These are phyloP conservation scores for Drosophila merina DNA, from an alignment of 2,888 invertebrate species.

Conservation along the genomic window DNA sequence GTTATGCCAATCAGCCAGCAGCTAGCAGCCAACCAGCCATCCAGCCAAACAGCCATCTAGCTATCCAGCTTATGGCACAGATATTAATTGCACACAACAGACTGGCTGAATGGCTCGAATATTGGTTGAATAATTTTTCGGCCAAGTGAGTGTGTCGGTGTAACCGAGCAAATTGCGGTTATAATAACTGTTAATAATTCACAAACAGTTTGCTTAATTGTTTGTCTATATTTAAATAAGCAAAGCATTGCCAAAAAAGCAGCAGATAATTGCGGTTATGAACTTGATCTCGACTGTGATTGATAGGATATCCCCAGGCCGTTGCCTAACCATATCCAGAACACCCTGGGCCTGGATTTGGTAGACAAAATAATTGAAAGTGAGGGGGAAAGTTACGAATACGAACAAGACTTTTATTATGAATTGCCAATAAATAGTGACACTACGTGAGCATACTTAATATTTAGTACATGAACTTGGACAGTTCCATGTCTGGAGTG, in stretches of 20 bases:
- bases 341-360: background rate
- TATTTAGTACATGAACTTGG: slow-evolving; percentile 4
- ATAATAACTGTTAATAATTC: slow-evolving; percentile 66
- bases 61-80: slow-evolving; percentile 64
- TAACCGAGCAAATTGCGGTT: slow-evolving; percentile 60
- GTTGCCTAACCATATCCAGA: background rate
- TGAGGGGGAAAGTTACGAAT: slow-evolving; percentile 1
- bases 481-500: slow-evolving; percentile 2
- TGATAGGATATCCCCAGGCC: background rate
- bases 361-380: background rate
- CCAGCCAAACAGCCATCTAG: slow-evolving; percentile 29
- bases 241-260: slow-evolving; percentile 23
- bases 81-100: slow-evolving; percentile 70
- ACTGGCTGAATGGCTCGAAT: slow-evolving; percentile 43
- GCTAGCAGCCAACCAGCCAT: too few relatives aligned
- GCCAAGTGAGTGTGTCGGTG: slow-evolving; percentile 31
- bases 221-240: slow-evolving; percentile 47
- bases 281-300: background rate
- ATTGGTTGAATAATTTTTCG: slow-evolving; percentile 57
- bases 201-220: slow-evolving; percentile 51
- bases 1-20: slow-evolving; percentile 64
- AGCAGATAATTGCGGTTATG: slow-evolving; percentile 12
- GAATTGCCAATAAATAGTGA: slow-evolving; percentile 7
- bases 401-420: background rate
- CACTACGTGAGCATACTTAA: slow-evolving; percentile 47